Conservation (phyloP, 2,113 vertebrate genomes). For the Capreolus pygargus region DNA sequence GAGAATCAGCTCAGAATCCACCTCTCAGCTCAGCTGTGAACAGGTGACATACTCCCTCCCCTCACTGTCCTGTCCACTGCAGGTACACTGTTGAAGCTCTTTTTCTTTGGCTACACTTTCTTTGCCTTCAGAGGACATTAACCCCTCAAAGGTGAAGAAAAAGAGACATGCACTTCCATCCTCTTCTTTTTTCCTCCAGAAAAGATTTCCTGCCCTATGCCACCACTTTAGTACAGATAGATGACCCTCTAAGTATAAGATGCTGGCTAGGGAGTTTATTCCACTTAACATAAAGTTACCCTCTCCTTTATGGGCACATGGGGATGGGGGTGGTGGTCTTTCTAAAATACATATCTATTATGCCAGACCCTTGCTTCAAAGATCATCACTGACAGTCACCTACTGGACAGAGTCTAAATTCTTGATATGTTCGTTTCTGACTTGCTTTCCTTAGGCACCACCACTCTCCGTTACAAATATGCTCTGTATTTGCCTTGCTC, state of each 20-base stretch:
- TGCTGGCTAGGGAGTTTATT: not conserved
- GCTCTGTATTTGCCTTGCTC: not conserved
- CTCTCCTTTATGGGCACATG: not conserved
- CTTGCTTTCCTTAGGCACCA: not conserved
- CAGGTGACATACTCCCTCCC: not conserved
- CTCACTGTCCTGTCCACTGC: not conserved
- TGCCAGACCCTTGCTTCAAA: not conserved
- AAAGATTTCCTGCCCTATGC: not conserved
- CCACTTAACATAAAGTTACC: not conserved
- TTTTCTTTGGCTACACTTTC: not conserved
- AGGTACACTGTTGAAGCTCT: not conserved
- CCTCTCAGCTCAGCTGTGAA: not conserved
- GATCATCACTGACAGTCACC: not conserved
- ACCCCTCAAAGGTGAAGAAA: not conserved
- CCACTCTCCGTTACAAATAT: not conserved
- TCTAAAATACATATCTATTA: not conserved
- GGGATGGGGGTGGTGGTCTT: not conserved
- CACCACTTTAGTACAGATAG: rapidly evolving
- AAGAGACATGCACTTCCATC: rapidly evolving
- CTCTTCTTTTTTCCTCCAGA: not conserved
- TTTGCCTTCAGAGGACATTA: not conserved
- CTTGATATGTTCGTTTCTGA: not conserved
- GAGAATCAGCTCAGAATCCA: not conserved
- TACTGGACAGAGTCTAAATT: not conserved
- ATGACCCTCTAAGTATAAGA: not conserved